These are phyloP conservation scores for Actinia tenebrosa DNA, from an alignment of 64 coral and sea anemone species.

Conservation along the genomic window DNA sequence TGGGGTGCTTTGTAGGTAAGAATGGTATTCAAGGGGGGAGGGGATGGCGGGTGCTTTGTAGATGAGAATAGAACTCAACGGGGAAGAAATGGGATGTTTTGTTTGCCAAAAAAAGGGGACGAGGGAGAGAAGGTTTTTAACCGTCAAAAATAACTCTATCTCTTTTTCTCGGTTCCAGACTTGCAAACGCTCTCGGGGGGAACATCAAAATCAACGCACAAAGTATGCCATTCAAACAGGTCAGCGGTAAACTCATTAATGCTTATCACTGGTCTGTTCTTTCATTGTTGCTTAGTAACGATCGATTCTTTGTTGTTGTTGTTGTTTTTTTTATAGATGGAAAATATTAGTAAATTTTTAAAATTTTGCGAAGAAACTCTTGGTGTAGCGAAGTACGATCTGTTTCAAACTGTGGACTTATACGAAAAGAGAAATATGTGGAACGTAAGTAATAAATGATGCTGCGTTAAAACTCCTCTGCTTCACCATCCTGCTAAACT, in stretches of 20 bases:
- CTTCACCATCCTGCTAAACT: no score
- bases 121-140: background rate
- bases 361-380: constrained; percentile 31
- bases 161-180: constrained; percentile 10
- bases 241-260: background rate
- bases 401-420: constrained; percentile 92
- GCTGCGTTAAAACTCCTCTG: no score
- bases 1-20: constrained; percentile 75
- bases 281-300: background rate
- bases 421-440: constrained; percentile 80
- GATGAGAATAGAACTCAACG: constrained; percentile 27
- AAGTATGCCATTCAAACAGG: constrained; percentile 55
- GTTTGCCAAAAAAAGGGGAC: background rate
- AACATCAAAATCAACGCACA: constrained; percentile 17
- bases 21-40: background rate
- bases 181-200: constrained; percentile 40
- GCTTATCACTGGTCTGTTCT: background rate
- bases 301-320: constrained; percentile 9
- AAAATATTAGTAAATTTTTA: constrained; percentile 75
- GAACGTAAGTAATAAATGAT: constrained; percentile 38
- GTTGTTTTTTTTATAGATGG: constrained; percentile 60
- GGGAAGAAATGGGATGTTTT: constrained; percentile 62
- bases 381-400: constrained; percentile 54
- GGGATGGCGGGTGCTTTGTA: constrained; percentile 27
- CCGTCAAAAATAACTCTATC: background rate